phyloP scores from a whole-genome alignment of 1,140 invertebrate genomes.

The Luehdorfia chinensis region DNA sequence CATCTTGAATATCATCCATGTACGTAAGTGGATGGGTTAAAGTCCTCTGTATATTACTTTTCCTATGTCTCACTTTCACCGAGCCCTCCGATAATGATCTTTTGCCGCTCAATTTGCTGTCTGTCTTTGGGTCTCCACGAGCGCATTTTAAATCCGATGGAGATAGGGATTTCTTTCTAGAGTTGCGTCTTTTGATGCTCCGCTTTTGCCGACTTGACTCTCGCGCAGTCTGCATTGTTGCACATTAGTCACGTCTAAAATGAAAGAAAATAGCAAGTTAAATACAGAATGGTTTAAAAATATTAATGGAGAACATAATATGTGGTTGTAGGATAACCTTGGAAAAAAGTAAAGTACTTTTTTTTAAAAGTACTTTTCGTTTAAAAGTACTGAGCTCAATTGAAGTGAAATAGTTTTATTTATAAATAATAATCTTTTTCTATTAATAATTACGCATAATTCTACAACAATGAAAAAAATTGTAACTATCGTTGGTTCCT shows the following conservation, averaged over 20 bases:
- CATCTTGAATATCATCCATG: constrained; percentile 51
- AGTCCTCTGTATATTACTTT: constrained; percentile 70
- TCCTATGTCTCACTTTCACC: constrained; percentile 70
- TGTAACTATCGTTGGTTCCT: too few relatives aligned
- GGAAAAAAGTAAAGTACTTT: too few relatives aligned
- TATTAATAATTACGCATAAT: too few relatives aligned
- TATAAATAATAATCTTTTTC: too few relatives aligned
- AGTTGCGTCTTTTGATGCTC: constrained; percentile 69
- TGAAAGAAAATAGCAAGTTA: constrained; percentile 13
- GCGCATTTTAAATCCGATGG: constrained; percentile 71
- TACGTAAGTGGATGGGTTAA: constrained; percentile 69
- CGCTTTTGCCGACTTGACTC: constrained; percentile 66
- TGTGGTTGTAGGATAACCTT: too few relatives aligned
- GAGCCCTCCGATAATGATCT: constrained; percentile 72
- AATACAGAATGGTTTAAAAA: neutral
- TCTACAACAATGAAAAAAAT: too few relatives aligned
- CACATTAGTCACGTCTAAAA: constrained; percentile 60
- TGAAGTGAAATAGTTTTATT: too few relatives aligned
- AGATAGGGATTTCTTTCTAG: constrained; percentile 74
- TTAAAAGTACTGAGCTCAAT: too few relatives aligned
- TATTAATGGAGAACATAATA: neutral
- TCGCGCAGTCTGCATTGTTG: constrained; percentile 64
- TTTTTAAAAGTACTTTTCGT: too few relatives aligned
- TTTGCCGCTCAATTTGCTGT: constrained; percentile 58
- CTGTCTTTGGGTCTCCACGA: constrained; percentile 47